Conservation (phyloP, 2,888 invertebrate species). For the Cryptocheilus praepositus region DNA sequence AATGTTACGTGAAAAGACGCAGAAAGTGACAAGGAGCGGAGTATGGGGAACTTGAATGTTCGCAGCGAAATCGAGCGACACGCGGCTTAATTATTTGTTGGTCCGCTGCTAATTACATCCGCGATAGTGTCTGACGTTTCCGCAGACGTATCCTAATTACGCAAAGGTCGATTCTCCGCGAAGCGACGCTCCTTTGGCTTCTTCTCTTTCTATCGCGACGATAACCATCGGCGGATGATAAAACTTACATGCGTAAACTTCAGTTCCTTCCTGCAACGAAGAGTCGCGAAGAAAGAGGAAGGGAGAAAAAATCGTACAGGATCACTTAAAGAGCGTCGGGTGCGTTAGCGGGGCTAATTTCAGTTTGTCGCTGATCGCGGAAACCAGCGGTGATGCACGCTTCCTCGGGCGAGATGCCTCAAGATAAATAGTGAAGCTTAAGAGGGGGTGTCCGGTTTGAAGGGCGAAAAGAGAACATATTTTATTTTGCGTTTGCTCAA, state of each 20-base stretch:
- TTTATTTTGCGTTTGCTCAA: no score
- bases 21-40: not conserved
- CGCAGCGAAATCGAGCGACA: conserved; percentile 30
- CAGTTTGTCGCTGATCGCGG: no score
- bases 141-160: conserved; percentile 39
- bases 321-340: no score
- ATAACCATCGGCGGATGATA: conserved; percentile 15
- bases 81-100: conserved; percentile 37
- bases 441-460: no score
- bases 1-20: no score
- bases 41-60: not conserved
- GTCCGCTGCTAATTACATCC: conserved; percentile 44
- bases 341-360: no score
- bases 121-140: conserved; percentile 28
- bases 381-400: no score
- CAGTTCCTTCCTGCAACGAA: not conserved
- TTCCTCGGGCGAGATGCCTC: no score
- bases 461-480: no score
- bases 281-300: no score
- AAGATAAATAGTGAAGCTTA: no score
- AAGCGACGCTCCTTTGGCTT: not conserved
- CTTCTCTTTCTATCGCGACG: not conserved
- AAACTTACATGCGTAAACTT: not conserved
- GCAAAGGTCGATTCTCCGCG: conserved; percentile 31
- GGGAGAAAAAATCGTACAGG: no score